Evolutionary conservation across 2,888 invertebrate genomes (phyloP).

Genomic region (Apodemia mormo): DNA sequence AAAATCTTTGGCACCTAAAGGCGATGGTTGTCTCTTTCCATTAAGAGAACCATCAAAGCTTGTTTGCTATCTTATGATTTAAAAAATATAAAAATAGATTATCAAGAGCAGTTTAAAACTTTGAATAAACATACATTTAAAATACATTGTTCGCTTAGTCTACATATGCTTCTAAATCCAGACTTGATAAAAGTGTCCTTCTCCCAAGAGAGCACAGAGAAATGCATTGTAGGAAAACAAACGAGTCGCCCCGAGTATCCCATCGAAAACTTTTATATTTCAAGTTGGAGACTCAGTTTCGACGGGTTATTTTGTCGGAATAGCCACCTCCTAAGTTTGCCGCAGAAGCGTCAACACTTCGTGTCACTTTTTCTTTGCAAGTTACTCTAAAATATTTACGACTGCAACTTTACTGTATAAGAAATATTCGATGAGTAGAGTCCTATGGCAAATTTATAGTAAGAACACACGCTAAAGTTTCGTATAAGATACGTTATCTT

Average conservation of each 20-base stretch:
- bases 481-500: slow-evolving; percentile 55
- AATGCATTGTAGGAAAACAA: slow-evolving; percentile 55
- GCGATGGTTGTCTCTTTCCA: no score
- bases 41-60: no score
- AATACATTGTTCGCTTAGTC: slow-evolving; percentile 29
- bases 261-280: slow-evolving; percentile 69
- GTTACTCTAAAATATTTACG: slow-evolving; percentile 81
- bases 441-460: slow-evolving; percentile 68
- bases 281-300: slow-evolving; percentile 60
- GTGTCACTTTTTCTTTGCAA: slow-evolving; percentile 72
- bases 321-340: slow-evolving; percentile 62
- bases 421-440: slow-evolving; percentile 61
- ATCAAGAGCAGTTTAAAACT: neutral
- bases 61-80: no score
- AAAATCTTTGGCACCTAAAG: no score
- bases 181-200: slow-evolving; percentile 43
- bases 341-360: slow-evolving; percentile 65
- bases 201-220: slow-evolving; percentile 39
- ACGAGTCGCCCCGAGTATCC: slow-evolving; percentile 51
- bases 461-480: slow-evolving; percentile 63
- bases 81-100: neutral
- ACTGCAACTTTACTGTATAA: slow-evolving; percentile 60
- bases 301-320: slow-evolving; percentile 71
- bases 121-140: neutral
- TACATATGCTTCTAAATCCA: slow-evolving; percentile 39